Conservation (phyloP, 2,797 vertebrate species). For the Emydoidea blandingii region DNA sequence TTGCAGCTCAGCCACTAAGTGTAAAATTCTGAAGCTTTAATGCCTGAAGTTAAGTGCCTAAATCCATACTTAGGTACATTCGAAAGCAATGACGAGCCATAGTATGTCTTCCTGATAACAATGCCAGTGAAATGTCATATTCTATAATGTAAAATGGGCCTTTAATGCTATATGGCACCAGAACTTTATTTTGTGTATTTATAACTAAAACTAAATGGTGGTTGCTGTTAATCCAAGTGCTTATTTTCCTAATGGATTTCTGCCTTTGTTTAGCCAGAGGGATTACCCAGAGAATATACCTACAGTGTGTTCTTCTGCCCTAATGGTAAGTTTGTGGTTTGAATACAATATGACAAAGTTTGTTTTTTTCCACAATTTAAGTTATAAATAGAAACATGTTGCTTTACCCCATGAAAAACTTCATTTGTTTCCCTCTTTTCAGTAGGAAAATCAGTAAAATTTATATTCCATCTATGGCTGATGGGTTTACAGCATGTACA, state of each 20-base stretch:
- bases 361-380: not conserved
- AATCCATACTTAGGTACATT: not conserved
- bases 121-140: not conserved
- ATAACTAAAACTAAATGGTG: not conserved
- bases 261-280: constrained; percentile 87
- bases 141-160: fast-evolving
- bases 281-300: constrained; percentile 91
- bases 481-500: constrained; percentile 40
- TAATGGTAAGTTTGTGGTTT: constrained; percentile 85
- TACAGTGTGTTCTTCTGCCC: constrained; percentile 97
- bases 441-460: not conserved
- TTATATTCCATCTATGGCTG: not conserved
- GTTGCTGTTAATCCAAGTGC: not conserved
- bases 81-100: not conserved
- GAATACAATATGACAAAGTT: not conserved
- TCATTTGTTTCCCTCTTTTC: constrained; percentile 9
- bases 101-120: not conserved
- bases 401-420: not conserved
- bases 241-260: constrained; percentile 43
- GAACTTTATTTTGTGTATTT: not conserved
- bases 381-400: not conserved
- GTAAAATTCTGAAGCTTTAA: not conserved
- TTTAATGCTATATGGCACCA: not conserved
- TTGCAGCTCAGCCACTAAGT: not conserved
- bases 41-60: not conserved